phyloP scores from a whole-genome alignment of 2,797 vertebrate genomes.

The Lithobates pipiens region DNA sequence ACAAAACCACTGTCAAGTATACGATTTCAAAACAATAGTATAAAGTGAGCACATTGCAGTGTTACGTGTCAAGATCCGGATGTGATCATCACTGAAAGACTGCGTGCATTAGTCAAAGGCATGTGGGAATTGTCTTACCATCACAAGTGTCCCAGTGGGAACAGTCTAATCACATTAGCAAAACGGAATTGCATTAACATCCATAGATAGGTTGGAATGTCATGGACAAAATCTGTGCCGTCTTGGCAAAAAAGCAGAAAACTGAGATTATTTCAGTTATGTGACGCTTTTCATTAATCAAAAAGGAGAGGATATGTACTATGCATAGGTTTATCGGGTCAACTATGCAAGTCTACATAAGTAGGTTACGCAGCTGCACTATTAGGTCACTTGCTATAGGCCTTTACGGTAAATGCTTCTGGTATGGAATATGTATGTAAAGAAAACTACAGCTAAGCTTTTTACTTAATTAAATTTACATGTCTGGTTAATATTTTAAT shows the following conservation, averaged over 20 bases:
- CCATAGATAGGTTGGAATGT: conserved; percentile 26
- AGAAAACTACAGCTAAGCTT: no score
- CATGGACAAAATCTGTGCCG: neutral
- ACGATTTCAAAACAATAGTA: conserved; percentile 47
- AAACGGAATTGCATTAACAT: conserved; percentile 9
- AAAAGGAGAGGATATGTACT: neutral
- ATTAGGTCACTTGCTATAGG: neutral
- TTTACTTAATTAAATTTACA: neutral
- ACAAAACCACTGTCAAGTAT: conserved; percentile 24
- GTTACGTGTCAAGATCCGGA: conserved; percentile 18
- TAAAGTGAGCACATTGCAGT: neutral
- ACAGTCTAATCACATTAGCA: conserved; percentile 29
- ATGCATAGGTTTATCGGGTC: neutral
- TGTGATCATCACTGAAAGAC: conserved; percentile 17
- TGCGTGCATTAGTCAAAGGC: neutral
- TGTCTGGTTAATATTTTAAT: neutral
- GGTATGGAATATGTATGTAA: no score
- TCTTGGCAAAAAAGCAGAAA: neutral
- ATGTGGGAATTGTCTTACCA: neutral
- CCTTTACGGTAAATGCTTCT: neutral
- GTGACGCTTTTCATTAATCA: neutral
- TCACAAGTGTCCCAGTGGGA: neutral
- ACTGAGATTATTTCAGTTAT: neutral
- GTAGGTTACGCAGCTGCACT: neutral
- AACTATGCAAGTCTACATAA: neutral